phyloP scores from a whole-genome alignment of 2,888 invertebrate genomes.

The Teleogryllus oceanicus region DNA sequence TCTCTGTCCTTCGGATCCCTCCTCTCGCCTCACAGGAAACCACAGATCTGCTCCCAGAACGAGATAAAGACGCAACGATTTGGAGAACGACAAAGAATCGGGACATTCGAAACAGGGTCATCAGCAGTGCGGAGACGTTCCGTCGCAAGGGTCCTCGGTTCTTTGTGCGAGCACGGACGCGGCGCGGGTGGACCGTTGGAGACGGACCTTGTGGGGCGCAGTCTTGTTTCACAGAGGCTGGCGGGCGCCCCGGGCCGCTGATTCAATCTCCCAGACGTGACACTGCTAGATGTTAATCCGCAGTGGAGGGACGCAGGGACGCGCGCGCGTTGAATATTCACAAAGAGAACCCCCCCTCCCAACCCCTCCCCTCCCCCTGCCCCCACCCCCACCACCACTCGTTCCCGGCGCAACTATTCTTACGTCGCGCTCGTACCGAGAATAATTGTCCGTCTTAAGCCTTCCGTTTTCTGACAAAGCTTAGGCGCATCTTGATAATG shows the following conservation, averaged over 20 bases:
- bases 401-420: not conserved
- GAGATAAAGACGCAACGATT: too few relatives aligned
- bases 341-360: not conserved
- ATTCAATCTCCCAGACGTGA: slow-evolving; percentile 7
- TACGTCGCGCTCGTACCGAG: not conserved
- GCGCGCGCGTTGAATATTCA: slow-evolving; percentile 18
- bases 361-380: not conserved
- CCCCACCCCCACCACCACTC: too few relatives aligned
- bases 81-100: too few relatives aligned
- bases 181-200: too few relatives aligned
- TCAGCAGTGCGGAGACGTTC: too few relatives aligned
- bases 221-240: not conserved
- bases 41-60: too few relatives aligned
- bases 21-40: too few relatives aligned
- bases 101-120: too few relatives aligned
- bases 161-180: too few relatives aligned
- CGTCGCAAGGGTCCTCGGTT: too few relatives aligned
- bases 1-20: too few relatives aligned
- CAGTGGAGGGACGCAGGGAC: not conserved
- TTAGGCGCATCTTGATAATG: not conserved
- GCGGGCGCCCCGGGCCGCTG: not conserved
- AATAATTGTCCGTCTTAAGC: slow-evolving; percentile 2
- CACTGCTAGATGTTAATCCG: not conserved
- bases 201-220: not conserved
- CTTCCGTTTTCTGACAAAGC: not conserved